Conservation (phyloP, 2,888 invertebrate genomes). For the Sinopyrophorus schimmeli region DNA sequence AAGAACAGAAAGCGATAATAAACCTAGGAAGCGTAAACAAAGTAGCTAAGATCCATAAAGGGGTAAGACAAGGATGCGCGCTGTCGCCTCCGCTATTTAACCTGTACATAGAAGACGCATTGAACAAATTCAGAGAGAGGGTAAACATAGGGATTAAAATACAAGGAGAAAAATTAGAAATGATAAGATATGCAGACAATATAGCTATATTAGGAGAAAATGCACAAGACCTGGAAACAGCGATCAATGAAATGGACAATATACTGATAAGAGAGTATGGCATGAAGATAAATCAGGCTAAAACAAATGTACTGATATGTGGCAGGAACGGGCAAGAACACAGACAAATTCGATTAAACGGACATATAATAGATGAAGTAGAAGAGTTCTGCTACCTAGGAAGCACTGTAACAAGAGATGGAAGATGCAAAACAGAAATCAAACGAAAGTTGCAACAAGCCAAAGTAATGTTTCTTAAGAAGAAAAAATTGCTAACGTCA, state of each 20-base stretch:
- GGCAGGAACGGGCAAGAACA: not conserved
- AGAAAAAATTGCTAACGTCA: slow-evolving; percentile 1
- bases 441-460: slow-evolving; percentile 1
- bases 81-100: slow-evolving; percentile 4
- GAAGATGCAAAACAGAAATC: slow-evolving; percentile 1
- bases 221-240: not conserved
- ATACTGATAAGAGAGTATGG: slow-evolving; percentile 1
- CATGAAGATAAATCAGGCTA: slow-evolving; percentile 1
- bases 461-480: slow-evolving; percentile 1
- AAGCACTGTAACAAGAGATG: not conserved
- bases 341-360: not conserved
- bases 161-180: slow-evolving; percentile 3
- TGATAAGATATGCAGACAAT: slow-evolving; percentile 1
- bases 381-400: slow-evolving; percentile 1
- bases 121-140: not conserved
- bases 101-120: not conserved
- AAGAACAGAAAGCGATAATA: not conserved
- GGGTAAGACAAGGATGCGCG: too few relatives aligned
- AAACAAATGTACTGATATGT: not conserved
- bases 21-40: not conserved
- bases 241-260: slow-evolving; percentile 2
- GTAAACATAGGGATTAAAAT: slow-evolving; percentile 3
- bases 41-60: slow-evolving; percentile 1
- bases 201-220: slow-evolving; percentile 2
- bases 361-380: not conserved